Evolutionary conservation across 2,888 invertebrate genomes (phyloP).

Genomic region (Serrognathus titanus): DNA sequence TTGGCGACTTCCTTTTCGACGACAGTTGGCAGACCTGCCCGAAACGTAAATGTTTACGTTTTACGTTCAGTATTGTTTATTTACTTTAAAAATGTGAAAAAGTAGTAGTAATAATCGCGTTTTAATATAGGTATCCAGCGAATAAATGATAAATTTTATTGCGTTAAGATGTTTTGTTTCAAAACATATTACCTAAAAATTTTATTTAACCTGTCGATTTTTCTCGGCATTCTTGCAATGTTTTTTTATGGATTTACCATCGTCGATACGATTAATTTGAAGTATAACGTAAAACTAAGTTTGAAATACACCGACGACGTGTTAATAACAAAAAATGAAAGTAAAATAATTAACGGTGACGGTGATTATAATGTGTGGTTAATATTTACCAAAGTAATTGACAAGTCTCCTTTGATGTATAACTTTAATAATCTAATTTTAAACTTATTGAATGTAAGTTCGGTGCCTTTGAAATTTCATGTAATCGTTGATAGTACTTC

Average conservation of each 20-base stretch:
- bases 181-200: conserved; percentile 16
- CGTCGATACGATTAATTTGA: conserved; percentile 15
- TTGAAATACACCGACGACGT: conserved; percentile 4
- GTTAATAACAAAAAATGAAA: conserved; percentile 7
- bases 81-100: too few relatives aligned
- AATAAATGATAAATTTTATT: too few relatives aligned
- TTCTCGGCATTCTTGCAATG: conserved; percentile 27
- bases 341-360: conserved; percentile 18
- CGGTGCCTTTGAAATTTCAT: conserved; percentile 56
- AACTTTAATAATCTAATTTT: conserved; percentile 53
- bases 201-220: conserved; percentile 29
- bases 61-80: too few relatives aligned
- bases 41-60: too few relatives aligned
- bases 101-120: too few relatives aligned
- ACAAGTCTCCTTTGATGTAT: conserved; percentile 51
- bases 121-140: too few relatives aligned
- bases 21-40: too few relatives aligned
- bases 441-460: conserved; percentile 51
- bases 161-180: background rate
- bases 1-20: too few relatives aligned
- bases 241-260: conserved; percentile 28
- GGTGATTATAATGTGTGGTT: conserved; percentile 54
- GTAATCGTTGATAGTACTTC: conserved; percentile 62
- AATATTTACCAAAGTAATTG: conserved; percentile 57
- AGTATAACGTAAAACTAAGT: conserved; percentile 3